Percentiles rank a stretch among this genome's conserved stretches.
Evolutionary conservation across 1,140 invertebrate genomes (phyloP).

Genomic region (Drosophila sp.): DNA sequence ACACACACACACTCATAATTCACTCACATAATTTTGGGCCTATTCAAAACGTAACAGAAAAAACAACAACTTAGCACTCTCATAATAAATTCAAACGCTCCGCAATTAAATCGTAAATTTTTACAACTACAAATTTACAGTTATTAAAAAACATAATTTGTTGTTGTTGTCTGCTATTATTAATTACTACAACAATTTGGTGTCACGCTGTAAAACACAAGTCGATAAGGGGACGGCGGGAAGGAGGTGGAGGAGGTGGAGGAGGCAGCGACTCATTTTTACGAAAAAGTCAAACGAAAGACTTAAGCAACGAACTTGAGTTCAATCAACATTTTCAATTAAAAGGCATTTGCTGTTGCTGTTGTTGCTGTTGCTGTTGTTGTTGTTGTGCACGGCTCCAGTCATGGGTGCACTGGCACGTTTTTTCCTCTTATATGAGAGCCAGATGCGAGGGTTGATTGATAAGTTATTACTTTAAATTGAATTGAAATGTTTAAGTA

Average conservation of each 20-base stretch:
- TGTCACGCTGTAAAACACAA: slow-evolving; percentile 72
- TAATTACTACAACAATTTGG: slow-evolving; percentile 79
- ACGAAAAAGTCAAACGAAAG: slow-evolving; percentile 68
- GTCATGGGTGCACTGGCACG: slow-evolving; percentile 73
- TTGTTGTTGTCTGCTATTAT: slow-evolving; percentile 72
- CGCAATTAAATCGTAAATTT: slow-evolving; percentile 79
- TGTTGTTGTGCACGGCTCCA: slow-evolving; percentile 43
- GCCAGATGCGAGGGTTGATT: slow-evolving; percentile 53
- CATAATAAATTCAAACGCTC: slow-evolving; percentile 75
- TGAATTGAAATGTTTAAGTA: no score
- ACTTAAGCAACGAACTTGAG: slow-evolving; percentile 79
- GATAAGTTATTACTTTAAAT: slow-evolving; percentile 25
- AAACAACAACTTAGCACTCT: slow-evolving; percentile 57
- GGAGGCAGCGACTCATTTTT: slow-evolving; percentile 22
- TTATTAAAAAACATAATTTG: slow-evolving; percentile 80
- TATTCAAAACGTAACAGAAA: slow-evolving; percentile 34
- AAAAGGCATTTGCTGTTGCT: slow-evolving; percentile 65
- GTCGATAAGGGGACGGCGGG: slow-evolving; percentile 17
- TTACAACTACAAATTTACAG: slow-evolving; percentile 82
- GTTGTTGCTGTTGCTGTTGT: slow-evolving; percentile 22
- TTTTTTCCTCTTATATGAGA: slow-evolving; percentile 46
- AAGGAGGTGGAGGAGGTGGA: neutral
- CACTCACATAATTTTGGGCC: neutral
- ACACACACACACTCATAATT: neutral
- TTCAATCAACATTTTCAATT: slow-evolving; percentile 80